Evolutionary conservation across 2,888 invertebrate genomes (phyloP), one percentile per base, ranked within the genome.

Genomic region (Crematogaster levior): DNA sequence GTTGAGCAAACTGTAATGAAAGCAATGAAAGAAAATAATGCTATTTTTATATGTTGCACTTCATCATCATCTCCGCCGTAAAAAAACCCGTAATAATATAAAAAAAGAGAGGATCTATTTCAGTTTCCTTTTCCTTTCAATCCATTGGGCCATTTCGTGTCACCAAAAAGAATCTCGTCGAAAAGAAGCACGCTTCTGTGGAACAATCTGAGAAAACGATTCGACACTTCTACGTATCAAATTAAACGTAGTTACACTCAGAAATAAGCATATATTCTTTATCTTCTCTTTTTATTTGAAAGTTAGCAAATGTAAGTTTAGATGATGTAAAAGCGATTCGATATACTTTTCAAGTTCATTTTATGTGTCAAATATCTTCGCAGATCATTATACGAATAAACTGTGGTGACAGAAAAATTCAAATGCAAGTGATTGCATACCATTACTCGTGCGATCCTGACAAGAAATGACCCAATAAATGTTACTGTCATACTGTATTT

Each of bases 21-120:
- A 89, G 89, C 89, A 89, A 89, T 87, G 89, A 89, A 89, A 89
- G 89, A 89, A 89, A 87, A 88, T 85, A 86, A 89, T 84, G 89
- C 89, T 90, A 90, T 90, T 90, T 90, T 90, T 90, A 90, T 89
- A 90, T 90, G 89, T 90, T 90, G 88, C 90, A 85, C 80, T 85
- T 79, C 79, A 83, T 84, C 83, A 87, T 89, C 87, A 84, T 89
- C 70, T 53, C 89, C 84, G 88, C 88, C 85, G 81, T 86, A 88
- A 85, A 88, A 85, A 84, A 81, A 89, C 86, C 90, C 84, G 88
- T 87, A 89, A 86, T 85, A 88, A 60, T 87, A 85, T 82, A 83
- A 88, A n/a, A n/a, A n/a, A 84, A 60, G 46, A 79, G 24, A 79
- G 46, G 40, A 68, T 83, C 63, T 87, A 83, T 73, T 72, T 82